Conservation (phyloP, 2,888 invertebrate genomes). For the Subacronicta megacephala region DNA sequence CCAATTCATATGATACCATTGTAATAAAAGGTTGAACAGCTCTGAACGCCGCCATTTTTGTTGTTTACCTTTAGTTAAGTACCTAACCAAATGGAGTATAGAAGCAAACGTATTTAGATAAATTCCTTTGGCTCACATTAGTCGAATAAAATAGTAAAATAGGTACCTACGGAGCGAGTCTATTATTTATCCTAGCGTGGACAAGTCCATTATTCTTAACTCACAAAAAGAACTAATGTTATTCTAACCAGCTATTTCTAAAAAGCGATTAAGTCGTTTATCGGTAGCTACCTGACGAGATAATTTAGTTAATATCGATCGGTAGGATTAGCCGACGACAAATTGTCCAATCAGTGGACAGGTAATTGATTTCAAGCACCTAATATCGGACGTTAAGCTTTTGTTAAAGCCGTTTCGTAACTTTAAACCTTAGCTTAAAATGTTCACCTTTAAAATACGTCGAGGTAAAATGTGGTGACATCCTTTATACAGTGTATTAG, state of each 20-base stretch:
- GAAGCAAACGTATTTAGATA: too few species aligned
- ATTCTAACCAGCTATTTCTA: slow-evolving; percentile 41
- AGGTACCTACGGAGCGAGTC: too few species aligned
- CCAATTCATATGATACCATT: too few species aligned
- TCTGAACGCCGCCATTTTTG: too few species aligned
- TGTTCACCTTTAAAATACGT: slow-evolving; percentile 37
- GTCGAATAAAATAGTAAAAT: too few species aligned
- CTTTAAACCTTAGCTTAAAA: slow-evolving; percentile 54
- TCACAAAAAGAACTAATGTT: slow-evolving; percentile 22
- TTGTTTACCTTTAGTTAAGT: too few species aligned
- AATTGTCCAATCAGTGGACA: slow-evolving; percentile 90
- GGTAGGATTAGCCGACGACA: slow-evolving; percentile 85
- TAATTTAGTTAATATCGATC: slow-evolving; percentile 85
- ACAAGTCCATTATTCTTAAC: slow-evolving; percentile 24
- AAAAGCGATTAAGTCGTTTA: slow-evolving; percentile 46
- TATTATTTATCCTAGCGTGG: slow-evolving; percentile 1
- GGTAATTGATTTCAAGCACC: slow-evolving; percentile 90
- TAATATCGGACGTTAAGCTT: slow-evolving; percentile 68
- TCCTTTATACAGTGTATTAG: slow-evolving; percentile 32
- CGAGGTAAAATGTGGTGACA: slow-evolving; percentile 40
- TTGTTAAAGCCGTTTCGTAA: slow-evolving; percentile 56
- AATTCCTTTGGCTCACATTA: too few species aligned
- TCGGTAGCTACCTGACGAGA: slow-evolving; percentile 76
- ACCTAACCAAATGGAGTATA: too few species aligned
- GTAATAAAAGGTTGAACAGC: too few species aligned